Evolutionary conservation across 2,113 vertebrate genomes (phyloP).

Genomic region (Sisor rabdophorus): DNA sequence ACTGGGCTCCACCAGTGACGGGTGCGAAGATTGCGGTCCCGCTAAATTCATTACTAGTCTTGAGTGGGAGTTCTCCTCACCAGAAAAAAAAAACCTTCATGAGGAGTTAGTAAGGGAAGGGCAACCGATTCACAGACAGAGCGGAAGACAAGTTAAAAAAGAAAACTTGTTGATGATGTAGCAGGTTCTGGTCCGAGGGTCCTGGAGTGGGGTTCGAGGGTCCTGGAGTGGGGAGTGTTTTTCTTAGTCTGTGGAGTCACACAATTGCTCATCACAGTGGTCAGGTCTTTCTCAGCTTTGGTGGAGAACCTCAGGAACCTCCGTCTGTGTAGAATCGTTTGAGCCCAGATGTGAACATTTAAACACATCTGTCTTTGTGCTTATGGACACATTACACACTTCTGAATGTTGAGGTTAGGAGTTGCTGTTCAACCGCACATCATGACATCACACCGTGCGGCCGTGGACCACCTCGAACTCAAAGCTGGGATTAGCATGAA

Average conservation of each 20-base stretch:
- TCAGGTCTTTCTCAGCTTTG: not conserved
- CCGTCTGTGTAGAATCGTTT: not conserved
- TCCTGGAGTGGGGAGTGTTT: too few species aligned
- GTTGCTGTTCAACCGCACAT: not conserved
- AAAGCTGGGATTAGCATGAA: slow-evolving; percentile 42
- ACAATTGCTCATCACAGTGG: not conserved
- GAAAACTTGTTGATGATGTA: too few species aligned
- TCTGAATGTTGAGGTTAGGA: not conserved
- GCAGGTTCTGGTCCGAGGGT: too few species aligned
- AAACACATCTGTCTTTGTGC: not conserved
- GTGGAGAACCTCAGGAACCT: not conserved
- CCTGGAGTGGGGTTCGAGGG: too few species aligned
- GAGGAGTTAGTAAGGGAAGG: too few species aligned
- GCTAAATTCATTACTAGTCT: too few species aligned
- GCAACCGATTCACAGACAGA: too few species aligned
- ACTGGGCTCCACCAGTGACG: too few species aligned
- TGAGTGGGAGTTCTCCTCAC: too few species aligned
- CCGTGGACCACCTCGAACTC: slow-evolving; percentile 31
- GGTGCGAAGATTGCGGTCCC: too few species aligned
- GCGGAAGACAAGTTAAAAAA: too few species aligned
- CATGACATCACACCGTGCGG: slow-evolving; percentile 27
- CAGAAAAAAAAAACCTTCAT: too few species aligned
- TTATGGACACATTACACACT: not conserved
- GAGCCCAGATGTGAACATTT: not conserved
- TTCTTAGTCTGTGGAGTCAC: not conserved